Evolutionary conservation across 2,888 invertebrate genomes (phyloP), one percentile per base, ranked within the genome.

Genomic region (Sthenelais limicola): DNA sequence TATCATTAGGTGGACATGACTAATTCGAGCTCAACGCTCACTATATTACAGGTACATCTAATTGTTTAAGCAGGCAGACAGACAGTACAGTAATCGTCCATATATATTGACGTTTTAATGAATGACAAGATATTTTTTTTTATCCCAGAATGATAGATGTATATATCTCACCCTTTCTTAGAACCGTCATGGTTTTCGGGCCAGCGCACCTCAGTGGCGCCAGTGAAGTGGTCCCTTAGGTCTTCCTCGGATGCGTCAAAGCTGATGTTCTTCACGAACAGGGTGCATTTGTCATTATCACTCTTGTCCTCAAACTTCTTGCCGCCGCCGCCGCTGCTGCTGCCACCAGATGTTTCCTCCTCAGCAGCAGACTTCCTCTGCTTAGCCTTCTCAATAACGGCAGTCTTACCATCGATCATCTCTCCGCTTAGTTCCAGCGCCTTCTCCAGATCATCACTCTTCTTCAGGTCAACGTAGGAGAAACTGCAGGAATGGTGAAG

Each of bases 261-360:
- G 9, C 78, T 67, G 32, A 83, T 66, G 71, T 82, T 82, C 71
- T 81, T 82, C 7, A 82, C 79, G 76, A 82, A 82, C 73, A 83
- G 68, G 2, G 80, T 81, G n/a, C 72, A 71, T 24, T 56, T 54
- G 66, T 76, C 78, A 72, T 80, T 77, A 54, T 74, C 80, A 28
- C 62, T 62, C 62, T 62, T 62, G 62, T 62, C 62, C 5, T 5
- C n/a, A 51, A 21, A 7, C 15, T 21, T 18, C 5, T 5, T 2
- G n/a, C 21, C 28, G 12, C 30, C 30, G 15, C 43, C n/a, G n/a
- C n/a, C n/a, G n/a, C n/a, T n/a, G n/a, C n/a, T n/a, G n/a, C n/a
- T n/a, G n/a, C n/a, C n/a, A n/a, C n/a, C n/a, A n/a, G n/a, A n/a
- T n/a, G n/a, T n/a, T n/a, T n/a, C n/a, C n/a, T n/a, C n/a, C n/a